phyloP scores from a whole-genome alignment of 1,140 invertebrate genomes.

The Kradibia gibbosae region DNA sequence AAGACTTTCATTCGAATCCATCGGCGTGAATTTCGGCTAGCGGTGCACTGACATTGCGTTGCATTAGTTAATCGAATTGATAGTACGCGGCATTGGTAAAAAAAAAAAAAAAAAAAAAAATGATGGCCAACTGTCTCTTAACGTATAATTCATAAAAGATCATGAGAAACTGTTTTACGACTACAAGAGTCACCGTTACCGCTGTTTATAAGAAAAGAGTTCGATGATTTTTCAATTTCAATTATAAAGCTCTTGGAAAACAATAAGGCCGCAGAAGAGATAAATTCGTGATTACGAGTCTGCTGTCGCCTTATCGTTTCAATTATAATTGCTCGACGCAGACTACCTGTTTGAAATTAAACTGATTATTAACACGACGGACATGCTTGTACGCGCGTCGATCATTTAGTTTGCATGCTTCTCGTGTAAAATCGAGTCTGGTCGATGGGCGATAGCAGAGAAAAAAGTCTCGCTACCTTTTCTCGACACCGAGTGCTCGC shows the following conservation, averaged over 20 bases:
- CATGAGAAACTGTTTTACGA: no score
- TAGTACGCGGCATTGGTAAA: no score
- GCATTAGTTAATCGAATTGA: no score
- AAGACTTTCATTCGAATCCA: no score
- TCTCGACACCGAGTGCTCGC: not conserved
- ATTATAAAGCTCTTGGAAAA: not conserved
- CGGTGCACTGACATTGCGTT: no score
- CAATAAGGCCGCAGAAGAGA: not conserved
- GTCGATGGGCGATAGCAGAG: not conserved
- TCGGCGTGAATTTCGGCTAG: no score
- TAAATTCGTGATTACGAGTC: not conserved
- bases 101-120: no score
- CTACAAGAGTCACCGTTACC: no score
- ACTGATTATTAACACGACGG: not conserved
- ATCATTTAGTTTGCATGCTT: not conserved
- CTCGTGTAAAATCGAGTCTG: not conserved
- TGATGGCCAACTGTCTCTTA: no score
- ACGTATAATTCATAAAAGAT: no score
- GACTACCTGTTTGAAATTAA: not conserved
- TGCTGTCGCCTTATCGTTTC: not conserved
- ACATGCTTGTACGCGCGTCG: not conserved
- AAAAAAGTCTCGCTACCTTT: not conserved
- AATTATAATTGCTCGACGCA: not conserved
- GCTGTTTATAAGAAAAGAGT: no score
- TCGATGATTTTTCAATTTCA: not conserved